Conservation (phyloP, 2,888 invertebrate genomes). For the Gerris lacustris region DNA sequence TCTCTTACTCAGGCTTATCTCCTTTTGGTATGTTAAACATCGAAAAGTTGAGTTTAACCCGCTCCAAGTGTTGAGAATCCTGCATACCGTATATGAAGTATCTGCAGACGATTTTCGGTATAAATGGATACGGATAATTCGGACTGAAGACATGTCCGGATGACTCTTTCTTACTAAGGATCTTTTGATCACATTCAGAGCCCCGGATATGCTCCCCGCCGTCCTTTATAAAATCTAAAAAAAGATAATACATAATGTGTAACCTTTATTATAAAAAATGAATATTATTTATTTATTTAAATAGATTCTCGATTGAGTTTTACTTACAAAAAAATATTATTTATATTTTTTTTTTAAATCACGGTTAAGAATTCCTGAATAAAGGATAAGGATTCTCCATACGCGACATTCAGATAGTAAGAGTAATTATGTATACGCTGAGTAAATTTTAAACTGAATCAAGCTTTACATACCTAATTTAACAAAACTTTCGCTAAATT, state of each 20-base stretch:
- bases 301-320: too few relatives aligned
- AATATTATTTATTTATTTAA: conserved; percentile 1
- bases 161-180: conserved; percentile 84
- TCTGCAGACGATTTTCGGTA: conserved; percentile 90
- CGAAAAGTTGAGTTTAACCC: conserved; percentile 77
- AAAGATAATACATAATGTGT: conserved; percentile 18
- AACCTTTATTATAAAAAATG: neutral
- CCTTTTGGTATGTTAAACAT: conserved; percentile 82
- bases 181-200: conserved; percentile 97
- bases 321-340: too few relatives aligned
- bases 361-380: too few relatives aligned
- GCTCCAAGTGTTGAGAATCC: conserved; percentile 89
- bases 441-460: too few relatives aligned
- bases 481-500: conserved; percentile 97
- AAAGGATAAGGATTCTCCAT: too few relatives aligned
- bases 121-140: conserved; percentile 89
- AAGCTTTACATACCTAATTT: conserved; percentile 65
- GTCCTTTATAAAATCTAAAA: conserved; percentile 79
- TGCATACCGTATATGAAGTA: conserved; percentile 98
- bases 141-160: conserved; percentile 89
- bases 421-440: too few relatives aligned
- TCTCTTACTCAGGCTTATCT: conserved; percentile 58
- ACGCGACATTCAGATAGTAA: too few relatives aligned
- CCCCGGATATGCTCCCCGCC: conserved; percentile 91
- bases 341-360: too few relatives aligned